These are phyloP conservation scores for Caerostris extrusa DNA, from an alignment of 1,140 invertebrate species.

Conservation along the genomic window DNA sequence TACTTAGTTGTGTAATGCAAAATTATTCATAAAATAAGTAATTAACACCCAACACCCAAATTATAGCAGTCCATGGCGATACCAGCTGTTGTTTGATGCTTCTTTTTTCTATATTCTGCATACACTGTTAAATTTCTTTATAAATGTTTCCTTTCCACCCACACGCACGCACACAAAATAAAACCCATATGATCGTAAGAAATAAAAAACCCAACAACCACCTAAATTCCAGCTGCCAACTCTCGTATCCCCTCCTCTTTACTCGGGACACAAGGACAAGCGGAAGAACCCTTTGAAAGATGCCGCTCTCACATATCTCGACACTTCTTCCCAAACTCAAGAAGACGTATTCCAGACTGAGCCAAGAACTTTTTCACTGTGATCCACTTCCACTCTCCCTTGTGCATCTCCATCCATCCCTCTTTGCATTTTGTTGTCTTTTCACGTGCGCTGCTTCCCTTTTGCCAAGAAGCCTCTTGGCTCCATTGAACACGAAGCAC, in stretches of 20 bases:
- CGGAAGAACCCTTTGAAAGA: neutral
- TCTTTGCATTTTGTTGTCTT: conserved; percentile 23
- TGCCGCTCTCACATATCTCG: conserved; percentile 15
- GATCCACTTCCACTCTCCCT: neutral
- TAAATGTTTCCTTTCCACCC: conserved; percentile 4
- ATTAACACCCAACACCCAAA: too few relatives aligned
- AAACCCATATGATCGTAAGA: neutral
- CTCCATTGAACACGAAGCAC: conserved; percentile 25
- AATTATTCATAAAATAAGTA: too few relatives aligned
- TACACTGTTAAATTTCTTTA: neutral
- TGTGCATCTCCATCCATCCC: neutral
- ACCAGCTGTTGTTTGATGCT: too few relatives aligned
- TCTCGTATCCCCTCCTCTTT: neutral
- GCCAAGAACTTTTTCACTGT: conserved; percentile 5
- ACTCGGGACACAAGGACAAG: neutral
- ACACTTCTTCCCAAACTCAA: conserved; percentile 32
- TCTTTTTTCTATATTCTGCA: neutral
- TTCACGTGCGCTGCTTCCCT: conserved; percentile 14
- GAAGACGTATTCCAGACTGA: conserved; percentile 5
- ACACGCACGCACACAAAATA: neutral
- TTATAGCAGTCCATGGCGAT: too few relatives aligned
- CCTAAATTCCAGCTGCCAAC: neutral
- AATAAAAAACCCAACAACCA: neutral
- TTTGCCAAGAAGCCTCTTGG: neutral
- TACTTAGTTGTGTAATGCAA: too few relatives aligned